Evolutionary conservation across 2,113 vertebrate species (phyloP).

Genomic region (Tiliqua scincoides): DNA sequence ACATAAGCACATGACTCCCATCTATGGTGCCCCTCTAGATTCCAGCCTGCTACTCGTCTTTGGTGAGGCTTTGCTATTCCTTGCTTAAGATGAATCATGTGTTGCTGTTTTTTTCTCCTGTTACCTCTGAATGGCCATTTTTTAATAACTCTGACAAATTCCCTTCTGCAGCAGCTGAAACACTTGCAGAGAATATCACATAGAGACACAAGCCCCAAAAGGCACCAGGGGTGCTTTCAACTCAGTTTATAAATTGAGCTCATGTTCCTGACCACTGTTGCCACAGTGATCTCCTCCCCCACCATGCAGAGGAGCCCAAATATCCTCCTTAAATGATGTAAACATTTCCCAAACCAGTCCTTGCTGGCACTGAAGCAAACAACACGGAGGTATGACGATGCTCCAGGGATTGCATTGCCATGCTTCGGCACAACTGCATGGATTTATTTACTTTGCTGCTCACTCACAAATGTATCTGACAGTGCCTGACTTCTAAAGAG

Average conservation of each 20-base stretch:
- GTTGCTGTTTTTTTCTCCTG: no score
- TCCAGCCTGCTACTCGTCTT: neutral
- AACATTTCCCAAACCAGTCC: neutral
- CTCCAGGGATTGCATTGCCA: no score
- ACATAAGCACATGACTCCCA: neutral
- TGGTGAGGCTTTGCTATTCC: neutral
- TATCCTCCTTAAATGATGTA: fast-evolving
- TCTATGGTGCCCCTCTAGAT: no score
- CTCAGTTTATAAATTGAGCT: neutral
- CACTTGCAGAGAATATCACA: fast-evolving
- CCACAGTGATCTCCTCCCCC: fast-evolving
- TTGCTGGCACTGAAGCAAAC: neutral
- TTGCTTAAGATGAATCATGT: neutral
- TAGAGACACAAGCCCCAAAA: fast-evolving
- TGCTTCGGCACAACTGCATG: neutral
- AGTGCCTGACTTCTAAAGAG: neutral
- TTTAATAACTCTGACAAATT: neutral
- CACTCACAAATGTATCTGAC: no score
- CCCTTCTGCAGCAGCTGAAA: neutral
- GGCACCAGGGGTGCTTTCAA: neutral
- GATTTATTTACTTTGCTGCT: neutral
- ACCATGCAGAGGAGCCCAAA: fast-evolving
- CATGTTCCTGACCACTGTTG: neutral
- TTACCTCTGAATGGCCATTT: no score
- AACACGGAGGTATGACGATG: neutral